Base-by-base conservation (phyloP, 2,797 vertebrate species). In the Oophaga sylvatica region DNA sequence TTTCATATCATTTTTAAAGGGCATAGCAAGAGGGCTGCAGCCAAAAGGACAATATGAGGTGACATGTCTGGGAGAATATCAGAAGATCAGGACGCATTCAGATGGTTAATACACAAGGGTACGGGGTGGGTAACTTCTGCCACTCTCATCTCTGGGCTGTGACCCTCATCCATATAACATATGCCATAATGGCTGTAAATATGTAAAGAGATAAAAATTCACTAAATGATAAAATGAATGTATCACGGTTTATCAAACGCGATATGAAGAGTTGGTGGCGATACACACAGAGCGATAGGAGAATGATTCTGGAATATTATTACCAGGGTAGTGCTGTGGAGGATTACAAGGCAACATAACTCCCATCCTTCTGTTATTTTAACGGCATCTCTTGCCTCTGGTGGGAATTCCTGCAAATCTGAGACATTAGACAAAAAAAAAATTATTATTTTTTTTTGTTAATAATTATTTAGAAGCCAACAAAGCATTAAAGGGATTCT, bases 271-370 rank as follows among this genome's bases (percentile, higher is more conserved):
- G n/a, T 22, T 26, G 26, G 53, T 15, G 68, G 7, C 22, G n/a
- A 48, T 48, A 75, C 17, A 45, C 9, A 80, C 10, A 41, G 60
- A 80, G 16, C 31, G 29, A 80, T 20, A 63, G 31, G 79, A 63
- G n/a, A 45, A 65, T 2, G 1, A 60, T 22, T 35, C 53, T 31
- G 26, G 22, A 2, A n/a, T 1, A 71, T 41, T 5, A 22, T 84
- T 90, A 99, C 98, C 97, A 95, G 98, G 98, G 91, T 99, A 99
- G 92, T 99, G 98, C 81, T 95, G 94, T 0, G 98, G 97, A 0
- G 97, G 96, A 87, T 97, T 97, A 91, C 98, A 99, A 89, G 97
- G 90, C 15, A 99, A 90, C 93, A 97, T 96, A 13, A 96, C 95
- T 22, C 98, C 87, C 93, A 92, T 22, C 98, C 97, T 90, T 98